phyloP scores from a whole-genome alignment of 2,888 invertebrate species.

The Rhagium mordax region DNA sequence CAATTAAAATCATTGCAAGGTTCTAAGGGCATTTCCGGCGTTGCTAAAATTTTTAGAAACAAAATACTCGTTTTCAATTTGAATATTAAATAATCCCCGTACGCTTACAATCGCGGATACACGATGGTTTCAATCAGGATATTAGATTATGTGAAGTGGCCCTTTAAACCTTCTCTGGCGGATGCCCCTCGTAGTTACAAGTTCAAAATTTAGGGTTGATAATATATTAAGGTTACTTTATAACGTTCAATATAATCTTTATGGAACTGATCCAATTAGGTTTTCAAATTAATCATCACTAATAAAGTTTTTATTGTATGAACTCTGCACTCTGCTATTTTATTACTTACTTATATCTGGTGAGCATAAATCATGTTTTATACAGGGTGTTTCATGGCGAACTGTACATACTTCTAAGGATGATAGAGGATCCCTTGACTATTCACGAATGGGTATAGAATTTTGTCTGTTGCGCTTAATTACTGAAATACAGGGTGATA shows the following conservation, averaged over 20 bases:
- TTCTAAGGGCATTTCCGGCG: too few species aligned
- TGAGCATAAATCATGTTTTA: background rate
- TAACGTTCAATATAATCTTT: slow-evolving; percentile 43
- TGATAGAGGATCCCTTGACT: too few species aligned
- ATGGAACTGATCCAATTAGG: slow-evolving; percentile 22
- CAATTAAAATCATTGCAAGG: too few species aligned
- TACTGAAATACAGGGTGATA: too few species aligned
- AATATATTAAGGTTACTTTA: slow-evolving; percentile 43
- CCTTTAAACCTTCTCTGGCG: slow-evolving; percentile 38
- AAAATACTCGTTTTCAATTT: background rate
- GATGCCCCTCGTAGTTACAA: slow-evolving; percentile 43
- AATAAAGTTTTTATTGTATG: slow-evolving; percentile 47
- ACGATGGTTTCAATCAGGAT: slow-evolving; percentile 50
- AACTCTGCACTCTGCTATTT: too few species aligned
- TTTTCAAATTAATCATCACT: slow-evolving; percentile 44
- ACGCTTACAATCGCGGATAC: slow-evolving; percentile 36
- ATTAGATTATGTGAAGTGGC: slow-evolving; percentile 56
- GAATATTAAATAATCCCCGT: slow-evolving; percentile 19
- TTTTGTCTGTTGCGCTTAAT: too few species aligned
- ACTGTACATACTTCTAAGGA: too few species aligned
- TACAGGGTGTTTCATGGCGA: too few species aligned
- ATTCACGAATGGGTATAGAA: too few species aligned
- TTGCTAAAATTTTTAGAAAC: background rate
- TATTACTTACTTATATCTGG: slow-evolving; percentile 21
- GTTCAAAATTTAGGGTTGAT: slow-evolving; percentile 49